Conservation (phyloP, 2,113 vertebrate species). For the Tetraodon nigroviridis region DNA sequence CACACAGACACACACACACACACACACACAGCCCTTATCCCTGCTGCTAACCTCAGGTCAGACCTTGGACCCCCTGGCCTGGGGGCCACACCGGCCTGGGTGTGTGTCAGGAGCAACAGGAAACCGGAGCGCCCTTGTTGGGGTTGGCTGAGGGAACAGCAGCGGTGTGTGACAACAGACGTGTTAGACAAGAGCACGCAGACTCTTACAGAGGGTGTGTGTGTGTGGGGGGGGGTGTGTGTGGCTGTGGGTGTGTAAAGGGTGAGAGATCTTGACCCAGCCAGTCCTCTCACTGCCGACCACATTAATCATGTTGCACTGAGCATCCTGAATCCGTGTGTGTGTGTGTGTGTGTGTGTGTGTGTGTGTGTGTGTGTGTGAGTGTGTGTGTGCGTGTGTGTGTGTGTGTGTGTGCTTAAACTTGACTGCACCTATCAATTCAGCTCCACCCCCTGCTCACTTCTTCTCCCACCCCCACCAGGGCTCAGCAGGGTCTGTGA, state of each 20-base stretch:
- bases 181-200: slow-evolving; percentile 8
- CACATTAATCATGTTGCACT: slow-evolving; percentile 73
- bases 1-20: too few species aligned
- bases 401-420: slow-evolving; percentile 43
- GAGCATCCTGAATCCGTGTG: slow-evolving; percentile 1
- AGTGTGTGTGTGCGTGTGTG: slow-evolving; percentile 12
- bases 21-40: too few species aligned
- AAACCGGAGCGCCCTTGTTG: slow-evolving; percentile 63
- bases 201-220: slow-evolving; percentile 14
- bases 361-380: not conserved
- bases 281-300: slow-evolving; percentile 59
- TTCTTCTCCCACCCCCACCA: slow-evolving; percentile 5
- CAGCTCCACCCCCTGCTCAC: slow-evolving; percentile 49
- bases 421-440: slow-evolving; percentile 70
- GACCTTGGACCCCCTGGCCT: too few species aligned
- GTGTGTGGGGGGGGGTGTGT: slow-evolving; percentile 21
- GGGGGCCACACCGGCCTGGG: too few species aligned
- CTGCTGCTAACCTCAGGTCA: too few species aligned
- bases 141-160: slow-evolving; percentile 34
- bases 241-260: slow-evolving; percentile 9
- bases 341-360: not conserved
- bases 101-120: too few species aligned
- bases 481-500: slow-evolving; percentile 36
- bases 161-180: slow-evolving; percentile 24
- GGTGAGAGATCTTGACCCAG: slow-evolving; percentile 55